Conservation (phyloP, 2,888 invertebrate genomes). For the Aporophyla nigra region DNA sequence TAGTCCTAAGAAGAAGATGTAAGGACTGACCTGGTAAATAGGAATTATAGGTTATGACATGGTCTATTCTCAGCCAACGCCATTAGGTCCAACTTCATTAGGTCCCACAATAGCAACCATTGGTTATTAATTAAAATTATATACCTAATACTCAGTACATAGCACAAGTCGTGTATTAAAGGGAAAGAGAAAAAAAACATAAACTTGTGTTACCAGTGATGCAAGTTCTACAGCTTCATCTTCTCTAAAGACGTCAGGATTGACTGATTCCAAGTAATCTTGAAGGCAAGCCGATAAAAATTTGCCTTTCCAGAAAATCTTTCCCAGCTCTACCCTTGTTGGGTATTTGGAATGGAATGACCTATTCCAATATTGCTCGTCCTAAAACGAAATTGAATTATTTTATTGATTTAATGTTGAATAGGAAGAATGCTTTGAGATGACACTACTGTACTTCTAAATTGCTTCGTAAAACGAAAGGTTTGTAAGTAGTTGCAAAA, state of each 20-base stretch:
- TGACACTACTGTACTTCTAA: neutral
- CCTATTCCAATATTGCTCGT: conserved; percentile 93
- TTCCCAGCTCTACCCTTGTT: conserved; percentile 77
- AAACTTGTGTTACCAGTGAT: conserved; percentile 75
- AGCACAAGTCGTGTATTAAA: neutral
- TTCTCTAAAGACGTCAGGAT: conserved; percentile 86
- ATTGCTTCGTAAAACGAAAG: neutral
- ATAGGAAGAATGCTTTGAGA: neutral
- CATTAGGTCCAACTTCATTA: neutral
- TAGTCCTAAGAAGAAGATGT: conserved; percentile 87
- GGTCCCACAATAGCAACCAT: neutral
- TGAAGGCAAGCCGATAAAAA: conserved; percentile 86
- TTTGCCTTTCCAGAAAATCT: conserved; percentile 92
- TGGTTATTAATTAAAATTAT: neutral
- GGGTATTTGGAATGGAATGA: conserved; percentile 85
- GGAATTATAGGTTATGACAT: neutral
- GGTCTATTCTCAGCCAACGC: neutral
- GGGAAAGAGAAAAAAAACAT: neutral
- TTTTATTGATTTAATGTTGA: neutral
- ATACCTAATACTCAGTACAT: neutral
- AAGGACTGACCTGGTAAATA: conserved; percentile 84
- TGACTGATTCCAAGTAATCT: conserved; percentile 85
- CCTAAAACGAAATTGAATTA: conserved; percentile 73
- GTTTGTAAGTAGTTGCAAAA: neutral
- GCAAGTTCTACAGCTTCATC: conserved; percentile 84